Evolutionary conservation across 2,113 vertebrate species (phyloP).

Genomic region (Gopherus evgoodei): DNA sequence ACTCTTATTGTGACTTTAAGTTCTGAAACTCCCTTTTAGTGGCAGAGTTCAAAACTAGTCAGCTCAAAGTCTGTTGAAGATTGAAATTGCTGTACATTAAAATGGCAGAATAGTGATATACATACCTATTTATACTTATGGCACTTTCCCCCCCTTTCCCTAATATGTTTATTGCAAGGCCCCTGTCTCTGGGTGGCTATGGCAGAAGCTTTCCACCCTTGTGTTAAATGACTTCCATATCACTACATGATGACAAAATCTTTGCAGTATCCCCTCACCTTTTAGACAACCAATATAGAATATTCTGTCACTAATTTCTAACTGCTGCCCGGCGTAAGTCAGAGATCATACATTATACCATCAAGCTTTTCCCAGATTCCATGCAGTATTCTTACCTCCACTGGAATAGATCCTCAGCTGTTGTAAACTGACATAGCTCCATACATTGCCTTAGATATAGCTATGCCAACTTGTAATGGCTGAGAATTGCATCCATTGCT

Average conservation of each 20-base stretch:
- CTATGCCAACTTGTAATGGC: not conserved
- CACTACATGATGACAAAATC: not conserved
- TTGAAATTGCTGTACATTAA: not conserved
- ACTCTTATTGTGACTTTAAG: fast-evolving
- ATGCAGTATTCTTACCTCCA: not conserved
- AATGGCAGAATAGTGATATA: not conserved
- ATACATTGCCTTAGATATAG: not conserved
- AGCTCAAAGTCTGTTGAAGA: not conserved
- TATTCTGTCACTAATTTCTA: not conserved
- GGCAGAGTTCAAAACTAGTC: not conserved
- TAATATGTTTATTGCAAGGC: not conserved
- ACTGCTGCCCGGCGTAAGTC: not conserved
- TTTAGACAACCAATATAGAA: not conserved
- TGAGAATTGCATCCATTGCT: not conserved
- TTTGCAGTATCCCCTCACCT: not conserved
- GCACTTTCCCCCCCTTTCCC: not conserved
- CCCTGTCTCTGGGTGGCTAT: not conserved
- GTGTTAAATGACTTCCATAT: not conserved
- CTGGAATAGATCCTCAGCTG: not conserved
- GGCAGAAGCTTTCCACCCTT: not conserved
- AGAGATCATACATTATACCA: not conserved
- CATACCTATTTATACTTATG: not conserved
- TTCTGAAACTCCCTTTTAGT: not conserved
- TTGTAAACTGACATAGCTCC: not conserved
- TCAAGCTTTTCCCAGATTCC: not conserved